Base-by-base conservation (phyloP, 2,888 invertebrate genomes). In the Cosmorhoe ocellata region DNA sequence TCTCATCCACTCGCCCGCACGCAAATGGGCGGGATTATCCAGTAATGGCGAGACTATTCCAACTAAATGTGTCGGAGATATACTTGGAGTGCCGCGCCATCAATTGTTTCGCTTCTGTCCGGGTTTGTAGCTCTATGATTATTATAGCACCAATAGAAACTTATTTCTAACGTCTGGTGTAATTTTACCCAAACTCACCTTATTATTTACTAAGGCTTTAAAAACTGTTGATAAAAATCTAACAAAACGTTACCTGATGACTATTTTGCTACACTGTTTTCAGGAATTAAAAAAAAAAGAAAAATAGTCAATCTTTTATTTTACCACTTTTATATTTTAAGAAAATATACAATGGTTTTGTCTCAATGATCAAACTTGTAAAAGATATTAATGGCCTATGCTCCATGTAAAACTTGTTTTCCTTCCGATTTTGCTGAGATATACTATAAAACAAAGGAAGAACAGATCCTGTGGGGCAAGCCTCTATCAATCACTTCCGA, bases 401-500 rank as follows among this genome's bases (percentile, higher is more conserved):
- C 31, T n/a, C 10, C 14, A 46, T 33, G 33, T 39, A 46, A 40
- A 40, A 33, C 38, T 34, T 41, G 39, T 50, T 50, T 46, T 41
- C 46, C 33, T 48, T 41, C 30, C 36, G 41, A 48, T 59, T 38
- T 37, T 44, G 37, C 36, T 27, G 56, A 50, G 54, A 56, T 55
- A 51, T 53, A 53, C 48, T 34, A 44, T 56, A 45, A 64, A 66
- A 66, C 69, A 69, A 74, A 73, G 68, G 68, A 75, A 69, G 64
- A 66, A 69, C 65, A 72, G 74, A 76, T 71, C 73, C 58, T 68
- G 64, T 64, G 66, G 71, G 71, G 67, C 77, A 64, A 69, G 77
- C 81, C 77, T 66, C 56, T 67, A 87, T 89, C 86, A 81, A 86
- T 90, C 87, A 81, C 67, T 36, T 49, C 64, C 82, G 86, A 88